Evolutionary conservation across 2,113 vertebrate genomes (phyloP), one percentile per base, ranked within the genome.

Genomic region (Gallinago media): DNA sequence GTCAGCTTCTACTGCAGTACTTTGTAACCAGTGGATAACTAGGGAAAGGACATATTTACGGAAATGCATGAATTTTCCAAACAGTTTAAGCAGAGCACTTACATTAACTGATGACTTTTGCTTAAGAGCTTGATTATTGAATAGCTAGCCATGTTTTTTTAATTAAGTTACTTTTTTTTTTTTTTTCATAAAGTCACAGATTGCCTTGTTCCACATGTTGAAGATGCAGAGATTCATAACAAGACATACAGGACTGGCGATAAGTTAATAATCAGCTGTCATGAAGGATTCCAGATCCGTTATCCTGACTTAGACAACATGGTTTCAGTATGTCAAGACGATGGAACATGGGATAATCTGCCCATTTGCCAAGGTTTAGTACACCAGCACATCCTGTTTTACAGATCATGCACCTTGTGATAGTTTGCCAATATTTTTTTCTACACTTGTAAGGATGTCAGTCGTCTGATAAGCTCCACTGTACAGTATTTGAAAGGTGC

Each of bases 301-400:
- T 99, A 99, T 95, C 98, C 98, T 12, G 98, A 99, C 95, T 98
- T 98, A 82, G 98, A 99, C 98, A 98, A 98, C 86, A 91, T 98
- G 98, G 97, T 96, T 88, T 98, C 98, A 9, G 47, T 98, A 46
- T 99, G 98, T 92, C 98, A 97, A 40, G 97, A 98, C 32, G 98
- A 99, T 79, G 98, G 98, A 88, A 97, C 97, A 2, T 99, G 98
- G 99, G 98, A 98, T 93, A 99, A 98, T 75, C 98, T 99, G 88
- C 98, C 98, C 92, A 97, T 98, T 95, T 99, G 99, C 96, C 98
- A 98, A 99, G 98, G 98, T 99, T 95, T 44, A 94, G 93, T 95
- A 84, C 58, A 75, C 47, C 87, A 92, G 77, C 88, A 72, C 34
- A 6, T 84, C 49, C 67, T 81, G 11, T 81, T 76, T 56, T 59